These are phyloP conservation scores for Neolamprologus sp. DNA, from an alignment of 2,113 vertebrate species.

Conservation along the genomic window DNA sequence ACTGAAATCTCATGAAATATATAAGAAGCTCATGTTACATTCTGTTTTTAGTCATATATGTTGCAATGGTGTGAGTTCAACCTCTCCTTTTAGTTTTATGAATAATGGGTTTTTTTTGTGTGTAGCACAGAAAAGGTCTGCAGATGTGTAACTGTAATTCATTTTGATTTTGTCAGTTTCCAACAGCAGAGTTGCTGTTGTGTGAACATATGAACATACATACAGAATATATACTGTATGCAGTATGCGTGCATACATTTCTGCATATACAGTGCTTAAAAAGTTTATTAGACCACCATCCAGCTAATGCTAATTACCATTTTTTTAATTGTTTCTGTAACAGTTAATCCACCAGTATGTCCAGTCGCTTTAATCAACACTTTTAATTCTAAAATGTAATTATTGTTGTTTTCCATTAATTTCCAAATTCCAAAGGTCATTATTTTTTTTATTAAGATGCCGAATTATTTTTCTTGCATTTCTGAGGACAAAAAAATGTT, in stretches of 20 bases:
- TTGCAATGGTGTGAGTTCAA: not conserved
- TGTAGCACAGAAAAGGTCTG: not conserved
- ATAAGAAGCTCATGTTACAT: not conserved
- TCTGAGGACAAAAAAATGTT: not conserved
- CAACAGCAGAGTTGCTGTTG: not conserved
- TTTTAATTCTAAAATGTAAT: not conserved
- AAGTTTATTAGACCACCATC: not conserved
- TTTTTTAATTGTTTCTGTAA: not conserved
- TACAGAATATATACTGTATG: not conserved
- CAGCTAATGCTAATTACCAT: not conserved
- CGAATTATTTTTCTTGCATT: not conserved
- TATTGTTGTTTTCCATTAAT: not conserved
- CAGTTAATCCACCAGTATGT: not conserved
- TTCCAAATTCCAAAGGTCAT: not conserved
- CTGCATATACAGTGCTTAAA: not conserved
- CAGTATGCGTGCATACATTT: not conserved
- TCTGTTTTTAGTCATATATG: not conserved
- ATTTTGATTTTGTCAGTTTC: not conserved
- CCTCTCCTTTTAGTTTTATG: not conserved
- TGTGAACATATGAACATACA: not conserved
- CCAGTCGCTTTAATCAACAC: not conserved
- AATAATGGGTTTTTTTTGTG: accelerated
- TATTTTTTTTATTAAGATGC: not conserved
- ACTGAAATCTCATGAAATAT: not conserved
- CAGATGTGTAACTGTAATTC: not conserved